Evolutionary conservation across 1,140 invertebrate species (phyloP).

Genomic region (Chionoecetes opilio): DNA sequence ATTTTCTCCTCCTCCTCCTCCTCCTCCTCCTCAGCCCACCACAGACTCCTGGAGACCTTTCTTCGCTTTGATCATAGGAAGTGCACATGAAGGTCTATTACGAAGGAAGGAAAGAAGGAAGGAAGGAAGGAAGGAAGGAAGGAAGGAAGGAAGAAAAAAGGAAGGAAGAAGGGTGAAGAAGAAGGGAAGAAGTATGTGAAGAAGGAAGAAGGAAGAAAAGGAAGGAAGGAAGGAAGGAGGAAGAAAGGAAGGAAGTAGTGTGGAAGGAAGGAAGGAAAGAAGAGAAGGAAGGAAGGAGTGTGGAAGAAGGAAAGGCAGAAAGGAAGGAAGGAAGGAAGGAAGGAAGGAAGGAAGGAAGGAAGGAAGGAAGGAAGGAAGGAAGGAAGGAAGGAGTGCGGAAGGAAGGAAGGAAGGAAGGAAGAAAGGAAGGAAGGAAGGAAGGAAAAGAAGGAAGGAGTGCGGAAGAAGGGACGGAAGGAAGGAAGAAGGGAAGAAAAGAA

Average conservation of each 20-base stretch:
- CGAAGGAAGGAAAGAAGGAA: slow-evolving; percentile 14
- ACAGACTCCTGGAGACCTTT: too few species aligned
- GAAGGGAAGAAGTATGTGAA: too few species aligned
- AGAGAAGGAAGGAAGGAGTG: not conserved
- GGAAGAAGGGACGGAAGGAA: not conserved
- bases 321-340: slow-evolving; percentile 27
- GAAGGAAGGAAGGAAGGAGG: not conserved
- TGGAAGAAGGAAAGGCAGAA: not conserved
- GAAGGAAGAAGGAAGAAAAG: too few species aligned
- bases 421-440: not conserved
- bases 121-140: slow-evolving; percentile 38
- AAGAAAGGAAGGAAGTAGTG: too few species aligned
- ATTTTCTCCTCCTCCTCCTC: too few species aligned
- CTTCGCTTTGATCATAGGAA: too few species aligned
- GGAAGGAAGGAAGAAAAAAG: not conserved
- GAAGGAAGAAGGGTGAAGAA: not conserved
- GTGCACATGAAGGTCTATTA: too few species aligned
- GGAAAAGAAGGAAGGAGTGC: not conserved
- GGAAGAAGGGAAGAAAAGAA: not conserved
- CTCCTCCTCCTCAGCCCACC: too few species aligned
- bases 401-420: not conserved
- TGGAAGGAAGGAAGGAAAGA: not conserved
- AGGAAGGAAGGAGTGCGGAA: not conserved
- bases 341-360: not conserved
- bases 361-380: not conserved